Evolutionary conservation across 1,140 invertebrate species (phyloP).

Genomic region (Tetramorium alpestre): DNA sequence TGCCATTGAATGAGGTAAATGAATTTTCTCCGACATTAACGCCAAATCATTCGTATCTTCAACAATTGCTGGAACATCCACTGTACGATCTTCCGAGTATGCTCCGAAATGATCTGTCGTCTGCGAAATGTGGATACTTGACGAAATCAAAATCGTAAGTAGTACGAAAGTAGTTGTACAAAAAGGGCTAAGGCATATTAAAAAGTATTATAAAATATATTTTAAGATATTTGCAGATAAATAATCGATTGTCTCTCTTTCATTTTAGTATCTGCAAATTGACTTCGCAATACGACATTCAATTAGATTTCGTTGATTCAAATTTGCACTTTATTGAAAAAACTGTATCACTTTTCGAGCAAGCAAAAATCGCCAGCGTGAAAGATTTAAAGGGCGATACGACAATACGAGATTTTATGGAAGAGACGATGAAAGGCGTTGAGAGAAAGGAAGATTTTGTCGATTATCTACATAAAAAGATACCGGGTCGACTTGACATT

Average conservation of each 20-base stretch:
- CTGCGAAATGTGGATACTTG: constrained; percentile 79
- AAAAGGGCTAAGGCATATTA: no score
- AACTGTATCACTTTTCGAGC: constrained; percentile 74
- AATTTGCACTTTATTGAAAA: constrained; percentile 80
- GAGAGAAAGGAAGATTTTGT: constrained; percentile 70
- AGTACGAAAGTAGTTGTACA: neutral
- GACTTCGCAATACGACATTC: constrained; percentile 72
- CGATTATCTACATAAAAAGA: constrained; percentile 77
- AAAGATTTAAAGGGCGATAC: constrained; percentile 58
- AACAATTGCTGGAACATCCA: constrained; percentile 75
- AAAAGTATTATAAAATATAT: neutral
- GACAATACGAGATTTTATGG: constrained; percentile 55
- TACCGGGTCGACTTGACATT: constrained; percentile 69
- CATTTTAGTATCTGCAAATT: constrained; percentile 76
- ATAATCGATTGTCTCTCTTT: constrained; percentile 11
- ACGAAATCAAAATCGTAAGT: constrained; percentile 80
- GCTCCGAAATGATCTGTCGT: constrained; percentile 75
- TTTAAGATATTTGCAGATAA: neutral
- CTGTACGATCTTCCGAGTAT: constrained; percentile 75
- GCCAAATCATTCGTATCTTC: constrained; percentile 79
- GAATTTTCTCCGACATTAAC: constrained; percentile 79
- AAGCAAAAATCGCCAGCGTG: constrained; percentile 59
- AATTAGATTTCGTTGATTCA: constrained; percentile 73
- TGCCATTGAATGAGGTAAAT: constrained; percentile 55
- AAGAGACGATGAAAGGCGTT: neutral